phyloP scores from a whole-genome alignment of 2,888 invertebrate genomes.

The Galeopsomyia nigrocyanea region DNA sequence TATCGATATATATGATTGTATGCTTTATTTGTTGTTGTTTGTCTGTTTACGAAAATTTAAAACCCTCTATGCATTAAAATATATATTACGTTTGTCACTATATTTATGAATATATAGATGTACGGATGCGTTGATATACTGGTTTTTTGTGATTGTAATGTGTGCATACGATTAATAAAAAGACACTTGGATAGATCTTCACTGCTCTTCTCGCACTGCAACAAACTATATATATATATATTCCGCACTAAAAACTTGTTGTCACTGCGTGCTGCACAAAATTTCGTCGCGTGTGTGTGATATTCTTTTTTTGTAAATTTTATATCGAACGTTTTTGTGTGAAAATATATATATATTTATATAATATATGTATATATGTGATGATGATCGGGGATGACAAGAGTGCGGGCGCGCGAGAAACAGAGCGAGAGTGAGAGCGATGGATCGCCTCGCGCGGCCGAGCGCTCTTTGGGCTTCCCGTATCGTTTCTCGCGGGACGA shows the following conservation, averaged over 20 bases:
- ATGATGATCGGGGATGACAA: too few relatives aligned
- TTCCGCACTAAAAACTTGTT: too few relatives aligned
- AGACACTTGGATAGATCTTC: slow-evolving; percentile 32
- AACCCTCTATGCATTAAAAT: slow-evolving; percentile 36
- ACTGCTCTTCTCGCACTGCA: neutral
- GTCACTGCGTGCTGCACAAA: too few relatives aligned
- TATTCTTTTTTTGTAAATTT: too few relatives aligned
- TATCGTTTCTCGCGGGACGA: slow-evolving; percentile 33
- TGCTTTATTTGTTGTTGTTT: neutral
- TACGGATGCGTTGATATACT: slow-evolving; percentile 6
- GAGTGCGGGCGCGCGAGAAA: slow-evolving; percentile 3
- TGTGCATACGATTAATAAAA: slow-evolving; percentile 20
- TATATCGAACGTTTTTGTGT: too few relatives aligned
- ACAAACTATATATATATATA: too few relatives aligned
- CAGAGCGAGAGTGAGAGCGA: slow-evolving; percentile 6
- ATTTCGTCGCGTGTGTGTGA: too few relatives aligned
- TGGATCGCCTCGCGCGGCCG: slow-evolving; percentile 46
- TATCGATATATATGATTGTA: neutral
- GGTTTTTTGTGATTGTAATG: neutral
- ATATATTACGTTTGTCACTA: slow-evolving; percentile 17
- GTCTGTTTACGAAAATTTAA: slow-evolving; percentile 11
- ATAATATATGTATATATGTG: too few relatives aligned
- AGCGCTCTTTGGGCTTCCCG: slow-evolving; percentile 46
- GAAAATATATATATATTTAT: too few relatives aligned
- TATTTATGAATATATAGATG: slow-evolving; percentile 21